Evolutionary conservation across 2,113 vertebrate genomes (phyloP).

Genomic region (Formicarius rufipectus): DNA sequence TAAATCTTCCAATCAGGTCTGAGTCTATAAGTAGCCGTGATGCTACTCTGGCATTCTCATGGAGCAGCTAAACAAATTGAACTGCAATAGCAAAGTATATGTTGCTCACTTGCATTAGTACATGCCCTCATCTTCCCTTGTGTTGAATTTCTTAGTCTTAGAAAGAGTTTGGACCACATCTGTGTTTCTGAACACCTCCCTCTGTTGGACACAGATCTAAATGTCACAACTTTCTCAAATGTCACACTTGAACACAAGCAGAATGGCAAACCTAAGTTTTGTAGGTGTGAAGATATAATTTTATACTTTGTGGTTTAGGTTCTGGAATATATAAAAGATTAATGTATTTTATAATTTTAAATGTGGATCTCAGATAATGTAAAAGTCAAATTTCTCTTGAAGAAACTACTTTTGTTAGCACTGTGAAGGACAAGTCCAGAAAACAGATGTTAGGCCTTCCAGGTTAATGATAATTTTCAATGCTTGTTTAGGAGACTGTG

Average conservation of each 20-base stretch:
- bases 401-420: not conserved
- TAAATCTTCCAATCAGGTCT: not conserved
- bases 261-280: not conserved
- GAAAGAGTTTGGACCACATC: slow-evolving; percentile 17
- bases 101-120: not conserved
- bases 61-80: not conserved
- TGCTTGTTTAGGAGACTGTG: not conserved
- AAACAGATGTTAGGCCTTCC: not conserved
- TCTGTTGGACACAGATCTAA: slow-evolving; percentile 34
- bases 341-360: not conserved
- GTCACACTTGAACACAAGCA: not conserved
- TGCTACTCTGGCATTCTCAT: not conserved
- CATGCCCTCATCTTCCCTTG: not conserved
- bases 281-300: not conserved
- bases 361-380: not conserved
- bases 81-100: not conserved
- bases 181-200: not conserved
- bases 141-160: slow-evolving; percentile 11
- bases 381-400: not conserved
- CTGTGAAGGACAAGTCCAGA: not conserved
- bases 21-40: not conserved
- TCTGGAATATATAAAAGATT: not conserved
- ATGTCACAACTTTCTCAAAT: slow-evolving; percentile 1
- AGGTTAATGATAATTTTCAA: not conserved
- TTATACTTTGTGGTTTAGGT: not conserved